phyloP scores from a whole-genome alignment of 2,113 vertebrate genomes.

The Melanerpes formicivorus region DNA sequence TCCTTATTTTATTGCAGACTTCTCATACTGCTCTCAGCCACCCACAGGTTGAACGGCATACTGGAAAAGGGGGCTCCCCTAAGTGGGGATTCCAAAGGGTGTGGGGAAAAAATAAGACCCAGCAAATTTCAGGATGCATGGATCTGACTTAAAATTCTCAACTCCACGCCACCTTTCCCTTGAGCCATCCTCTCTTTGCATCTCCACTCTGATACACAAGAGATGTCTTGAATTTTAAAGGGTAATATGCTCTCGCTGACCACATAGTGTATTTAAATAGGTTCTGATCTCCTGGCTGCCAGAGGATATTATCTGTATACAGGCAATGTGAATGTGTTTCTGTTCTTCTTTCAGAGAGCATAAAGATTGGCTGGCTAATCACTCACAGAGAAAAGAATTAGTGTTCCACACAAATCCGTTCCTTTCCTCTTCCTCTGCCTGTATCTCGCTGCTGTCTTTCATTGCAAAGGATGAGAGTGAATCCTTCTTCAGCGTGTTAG shows the following conservation, averaged over 20 bases:
- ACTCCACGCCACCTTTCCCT: neutral
- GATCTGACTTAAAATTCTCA: neutral
- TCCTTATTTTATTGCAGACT: neutral
- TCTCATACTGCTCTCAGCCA: neutral
- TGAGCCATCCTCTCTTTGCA: neutral
- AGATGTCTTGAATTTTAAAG: neutral
- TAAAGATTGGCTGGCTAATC: constrained; percentile 37
- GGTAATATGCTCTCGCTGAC: neutral
- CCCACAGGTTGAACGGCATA: neutral
- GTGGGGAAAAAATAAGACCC: neutral
- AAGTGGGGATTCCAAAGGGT: neutral
- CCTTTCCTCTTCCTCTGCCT: constrained; percentile 14
- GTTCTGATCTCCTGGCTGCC: neutral
- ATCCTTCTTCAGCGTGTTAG: constrained; percentile 26
- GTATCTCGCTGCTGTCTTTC: constrained; percentile 33
- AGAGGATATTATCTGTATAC: neutral
- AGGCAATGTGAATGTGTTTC: constrained; percentile 36
- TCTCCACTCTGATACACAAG: neutral
- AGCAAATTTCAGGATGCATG: neutral
- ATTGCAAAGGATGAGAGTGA: constrained; percentile 13
- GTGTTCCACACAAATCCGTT: constrained; percentile 37
- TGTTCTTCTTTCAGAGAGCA: neutral
- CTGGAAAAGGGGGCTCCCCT: neutral
- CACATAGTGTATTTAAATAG: neutral
- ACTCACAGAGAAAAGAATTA: constrained; percentile 49